Base-by-base conservation (phyloP, 2,888 invertebrate genomes). In the Caenorhabditis sp. region DNA sequence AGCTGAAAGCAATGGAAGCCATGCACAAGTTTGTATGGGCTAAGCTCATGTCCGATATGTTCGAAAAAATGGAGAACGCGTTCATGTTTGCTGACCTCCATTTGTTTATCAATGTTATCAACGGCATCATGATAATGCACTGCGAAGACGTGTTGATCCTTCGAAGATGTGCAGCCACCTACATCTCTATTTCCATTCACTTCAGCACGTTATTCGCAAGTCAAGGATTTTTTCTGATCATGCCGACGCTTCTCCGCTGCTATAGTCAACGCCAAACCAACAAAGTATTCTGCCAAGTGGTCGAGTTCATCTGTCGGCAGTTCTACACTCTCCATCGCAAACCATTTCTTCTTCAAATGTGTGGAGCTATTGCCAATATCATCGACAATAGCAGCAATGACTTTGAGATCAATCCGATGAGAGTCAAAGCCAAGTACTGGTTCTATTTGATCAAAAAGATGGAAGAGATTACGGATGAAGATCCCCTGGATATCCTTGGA, bases 11-110 rank as follows among this genome's bases (percentile, higher is more conserved):
- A 1, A 90, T 99, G 82, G 99, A 99, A 89, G 95, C 97, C 0
- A 91, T 98, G 78, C 99, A 99, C 90, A 99, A 99, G 90, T 96
- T 96, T 88, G 95, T 96, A 93, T 99, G 99, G 99, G 95, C 96
- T 2, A 94, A 96, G 88, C 90, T 91, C 82, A 80, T 73, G 66
- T 82, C 81, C 26, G 84, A 87, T 58, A 89, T 89, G 87, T 87
- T 89, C 52, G 84, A 86, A 52, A 86, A 86, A 61, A 89, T 89
- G 89, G 89, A 89, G 70, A 89, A 89, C 75, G 88, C 87, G 5
- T 85, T 88, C 73, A 86, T 88, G 84, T 87, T 86, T 0, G 94
- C 96, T 17, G 99, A 99, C 89, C 95, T 99, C 62, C 97, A 97
- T 89, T 91, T 99, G 46, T 99, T 99, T 89, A 92, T 99, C 37